Evolutionary conservation across 2,113 vertebrate genomes (phyloP).

Genomic region (Saiga tatarica): DNA sequence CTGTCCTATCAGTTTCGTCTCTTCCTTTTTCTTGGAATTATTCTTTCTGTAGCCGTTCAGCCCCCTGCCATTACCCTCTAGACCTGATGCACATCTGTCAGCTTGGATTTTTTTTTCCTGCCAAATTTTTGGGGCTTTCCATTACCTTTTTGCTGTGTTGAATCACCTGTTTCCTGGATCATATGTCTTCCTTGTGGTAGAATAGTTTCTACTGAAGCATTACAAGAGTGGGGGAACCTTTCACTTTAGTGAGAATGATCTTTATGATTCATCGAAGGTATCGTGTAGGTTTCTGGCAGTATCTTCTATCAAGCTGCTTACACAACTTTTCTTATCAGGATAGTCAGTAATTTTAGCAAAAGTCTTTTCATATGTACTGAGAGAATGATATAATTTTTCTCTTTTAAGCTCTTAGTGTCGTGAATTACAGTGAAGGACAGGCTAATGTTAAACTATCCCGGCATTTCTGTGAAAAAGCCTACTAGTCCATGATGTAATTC

Average conservation of each 20-base stretch:
- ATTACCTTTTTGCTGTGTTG: not conserved
- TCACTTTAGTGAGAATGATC: not conserved
- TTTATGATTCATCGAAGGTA: not conserved
- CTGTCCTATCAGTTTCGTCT: not conserved
- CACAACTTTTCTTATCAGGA: not conserved
- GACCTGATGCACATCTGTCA: not conserved
- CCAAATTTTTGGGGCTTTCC: not conserved
- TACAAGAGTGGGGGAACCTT: not conserved
- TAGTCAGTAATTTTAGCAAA: not conserved
- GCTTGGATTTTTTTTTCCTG: not conserved
- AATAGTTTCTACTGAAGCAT: not conserved
- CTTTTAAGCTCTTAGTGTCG: not conserved
- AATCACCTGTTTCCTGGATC: not conserved
- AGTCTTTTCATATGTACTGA: not conserved
- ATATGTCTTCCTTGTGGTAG: not conserved
- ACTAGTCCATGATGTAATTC: not conserved
- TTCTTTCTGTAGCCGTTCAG: not conserved
- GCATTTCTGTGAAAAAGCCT: slow-evolving; percentile 10
- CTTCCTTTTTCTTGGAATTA: not conserved
- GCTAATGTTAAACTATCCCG: not conserved
- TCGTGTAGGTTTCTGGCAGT: not conserved
- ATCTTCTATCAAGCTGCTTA: not conserved
- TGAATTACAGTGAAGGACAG: not conserved
- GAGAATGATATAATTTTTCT: not conserved
- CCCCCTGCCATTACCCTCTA: not conserved